phyloP scores from a whole-genome alignment of 1,140 invertebrate species.

The Diprion similis region DNA sequence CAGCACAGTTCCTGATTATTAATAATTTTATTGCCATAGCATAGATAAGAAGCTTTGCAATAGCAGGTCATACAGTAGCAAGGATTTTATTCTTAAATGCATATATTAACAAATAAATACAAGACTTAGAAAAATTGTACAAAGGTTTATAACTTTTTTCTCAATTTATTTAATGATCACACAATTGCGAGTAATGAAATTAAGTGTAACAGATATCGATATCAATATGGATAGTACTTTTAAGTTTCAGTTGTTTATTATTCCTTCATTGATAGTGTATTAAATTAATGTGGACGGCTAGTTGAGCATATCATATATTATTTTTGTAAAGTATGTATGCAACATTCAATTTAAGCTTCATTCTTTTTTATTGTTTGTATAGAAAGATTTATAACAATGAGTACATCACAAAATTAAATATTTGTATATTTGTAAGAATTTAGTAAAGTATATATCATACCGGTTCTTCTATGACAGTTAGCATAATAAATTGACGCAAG shows the following conservation, averaged over 20 bases:
- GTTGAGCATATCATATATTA: background rate
- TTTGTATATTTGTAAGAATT: conserved; percentile 1
- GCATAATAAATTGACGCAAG: background rate
- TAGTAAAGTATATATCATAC: conserved; percentile 14
- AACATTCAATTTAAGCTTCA: no score
- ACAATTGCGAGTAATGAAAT: no score
- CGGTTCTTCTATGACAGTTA: conserved; percentile 15
- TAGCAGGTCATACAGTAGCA: no score
- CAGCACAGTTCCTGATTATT: no score
- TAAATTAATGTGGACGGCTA: background rate
- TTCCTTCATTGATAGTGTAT: background rate
- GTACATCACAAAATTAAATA: conserved; percentile 14
- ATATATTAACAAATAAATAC: no score
- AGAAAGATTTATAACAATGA: conserved; percentile 13
- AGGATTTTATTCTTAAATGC: no score
- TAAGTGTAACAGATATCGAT: background rate
- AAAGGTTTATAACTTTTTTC: no score
- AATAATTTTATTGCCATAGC: no score
- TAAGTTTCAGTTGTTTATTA: background rate
- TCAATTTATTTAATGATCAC: no score
- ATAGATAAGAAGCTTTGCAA: no score
- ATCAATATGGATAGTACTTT: background rate
- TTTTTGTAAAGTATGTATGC: conserved; percentile 10
- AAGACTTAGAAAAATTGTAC: no score
- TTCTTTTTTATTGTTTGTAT: conserved; percentile 7